Base-by-base conservation (phyloP, 2,797 vertebrate species). In the Molossus alvarezi region DNA sequence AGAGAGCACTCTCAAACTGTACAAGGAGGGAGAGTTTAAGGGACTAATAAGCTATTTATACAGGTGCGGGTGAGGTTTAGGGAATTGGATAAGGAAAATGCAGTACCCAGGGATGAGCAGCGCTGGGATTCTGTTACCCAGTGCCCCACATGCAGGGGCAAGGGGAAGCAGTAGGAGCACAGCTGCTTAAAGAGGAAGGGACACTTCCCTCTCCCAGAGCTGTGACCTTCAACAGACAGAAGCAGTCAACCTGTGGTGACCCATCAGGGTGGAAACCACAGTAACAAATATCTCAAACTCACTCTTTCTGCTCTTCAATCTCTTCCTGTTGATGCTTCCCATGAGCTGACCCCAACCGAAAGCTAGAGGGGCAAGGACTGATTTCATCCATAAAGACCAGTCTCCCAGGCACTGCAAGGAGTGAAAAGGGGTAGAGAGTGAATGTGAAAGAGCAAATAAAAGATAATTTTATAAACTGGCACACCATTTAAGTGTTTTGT, bases 391-490 rank as follows among this genome's bases (percentile, higher is more conserved):
- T 33, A 69, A 65, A 77, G 57, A 73, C n/a, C 27, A 48, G 27
- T 11, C 37, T 83, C 4, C n/a, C 48, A n/a, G 82, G n/a, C n/a
- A 57, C 25, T 57, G 64, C 18, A 53, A 69, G 14, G 51, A 75
- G 11, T 37, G 69, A 2, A 58, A 60, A 72, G 25, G 71, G 58
- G 18, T 8, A 82, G 20, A 41, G 21, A 65, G 27, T 25, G 60
- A 37, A 53, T 71, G 53, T 88, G 12, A 45, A 96, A 71, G 62
- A 45, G 37, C 58, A 83, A 90, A 27, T 21, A 53, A 82, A 95
- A 81, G 73, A 45, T 69, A 57, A 86, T 73, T 92, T 51, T 57
- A 41, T 94, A 69, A 93, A 48, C 14, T 18, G 27, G 18, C 11
- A 67, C 12, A 69, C 8, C 12, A 20, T 57, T 80, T 64, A 95